Evolutionary conservation across 2,797 vertebrate species (phyloP), one percentile per base, ranked within the genome.

Genomic region (Remorina albescens): DNA sequence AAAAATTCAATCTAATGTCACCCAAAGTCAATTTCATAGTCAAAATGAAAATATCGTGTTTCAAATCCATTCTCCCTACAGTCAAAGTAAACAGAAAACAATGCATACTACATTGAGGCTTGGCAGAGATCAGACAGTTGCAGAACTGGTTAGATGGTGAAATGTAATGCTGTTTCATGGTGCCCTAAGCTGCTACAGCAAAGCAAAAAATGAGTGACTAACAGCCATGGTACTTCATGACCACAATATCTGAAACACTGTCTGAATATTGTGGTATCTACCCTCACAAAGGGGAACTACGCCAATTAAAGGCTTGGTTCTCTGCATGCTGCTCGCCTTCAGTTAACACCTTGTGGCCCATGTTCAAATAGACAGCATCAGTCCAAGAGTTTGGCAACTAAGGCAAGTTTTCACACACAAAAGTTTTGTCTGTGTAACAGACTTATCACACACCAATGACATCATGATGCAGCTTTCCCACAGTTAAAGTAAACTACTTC

Each of bases 111-210:
- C 11, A 64, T 2, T 9, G 55, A 57, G n/a, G 58, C 74, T 78
- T 69, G 60, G 51, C 18, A 63, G 44, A 65, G 57, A 84, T 6
- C 9, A 81, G 51, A 69, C 58, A 67, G 67, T 81, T 67, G 80
- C 63, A 54, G 58, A 87, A 90, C 85, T 63, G 87, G 87, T 89
- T 88, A 0, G 15, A 23, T 41, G 0, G 9, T 42, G 55, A 78
- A 74, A 76, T 58, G 67, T 49, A 47, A 76, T n/a, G 15, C 26
- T 5, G 2, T 25, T 78, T 80, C 46, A 37, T 3, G 2, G 57
- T 34, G 34, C 55, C 46, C 11, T 41, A 59, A 79, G 42, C 39
- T 25, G 39, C 3, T 61, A 0, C 8, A 67, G 6, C 9, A 2
- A 56, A 59, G 70, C 65, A 53, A 42, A 81, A 67, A 62, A 55